Conservation (phyloP, 2,113 vertebrate genomes). For the Otolemur garnettii region DNA sequence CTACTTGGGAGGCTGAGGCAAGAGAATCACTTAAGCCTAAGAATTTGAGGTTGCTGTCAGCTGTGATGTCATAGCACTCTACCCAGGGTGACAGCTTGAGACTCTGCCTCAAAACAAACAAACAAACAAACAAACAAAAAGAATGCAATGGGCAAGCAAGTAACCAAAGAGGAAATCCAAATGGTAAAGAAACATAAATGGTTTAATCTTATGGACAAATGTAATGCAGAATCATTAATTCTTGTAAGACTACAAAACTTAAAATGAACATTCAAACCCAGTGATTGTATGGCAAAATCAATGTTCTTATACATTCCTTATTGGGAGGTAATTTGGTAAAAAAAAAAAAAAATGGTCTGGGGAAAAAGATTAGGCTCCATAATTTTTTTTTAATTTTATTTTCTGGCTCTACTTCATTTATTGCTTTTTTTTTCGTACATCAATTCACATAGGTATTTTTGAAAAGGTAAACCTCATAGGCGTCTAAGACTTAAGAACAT, state of each 20-base stretch:
- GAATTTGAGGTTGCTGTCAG: too few relatives aligned
- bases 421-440: background rate
- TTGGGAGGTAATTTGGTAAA: background rate
- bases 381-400: background rate
- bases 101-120: too few relatives aligned
- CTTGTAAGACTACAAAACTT: background rate
- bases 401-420: too few relatives aligned
- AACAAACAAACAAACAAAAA: background rate
- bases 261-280: background rate
- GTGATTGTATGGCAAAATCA: rapidly evolving
- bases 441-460: background rate
- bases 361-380: background rate
- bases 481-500: background rate
- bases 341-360: background rate
- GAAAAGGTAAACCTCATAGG: background rate
- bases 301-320: background rate
- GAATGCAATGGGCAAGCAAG: background rate
- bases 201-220: background rate
- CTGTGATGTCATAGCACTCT: too few relatives aligned
- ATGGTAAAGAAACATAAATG: background rate
- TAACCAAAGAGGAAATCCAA: background rate
- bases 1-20: too few relatives aligned
- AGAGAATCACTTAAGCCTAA: too few relatives aligned
- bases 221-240: background rate
- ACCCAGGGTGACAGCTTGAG: too few relatives aligned